Evolutionary conservation across 2,797 vertebrate genomes (phyloP).

Genomic region (Xiphorhynchus erythropygius): DNA sequence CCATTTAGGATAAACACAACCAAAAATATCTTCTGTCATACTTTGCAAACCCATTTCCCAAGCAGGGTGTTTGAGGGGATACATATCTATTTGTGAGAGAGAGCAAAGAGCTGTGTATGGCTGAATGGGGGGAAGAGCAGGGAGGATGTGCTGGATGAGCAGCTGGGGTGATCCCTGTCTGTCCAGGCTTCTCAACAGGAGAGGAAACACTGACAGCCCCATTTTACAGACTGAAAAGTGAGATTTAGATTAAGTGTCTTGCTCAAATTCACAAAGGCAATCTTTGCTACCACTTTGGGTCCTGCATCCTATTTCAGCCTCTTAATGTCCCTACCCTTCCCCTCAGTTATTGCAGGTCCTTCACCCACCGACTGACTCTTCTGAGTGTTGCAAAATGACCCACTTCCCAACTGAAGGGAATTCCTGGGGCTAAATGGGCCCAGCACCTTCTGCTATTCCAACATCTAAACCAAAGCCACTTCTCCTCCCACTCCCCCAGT

Average conservation of each 20-base stretch:
- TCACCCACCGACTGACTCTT: slow-evolving; percentile 19
- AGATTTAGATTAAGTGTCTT: slow-evolving; percentile 65
- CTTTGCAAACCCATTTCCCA: slow-evolving; percentile 47
- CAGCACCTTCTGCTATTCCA: slow-evolving; percentile 5
- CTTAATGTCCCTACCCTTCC: neutral
- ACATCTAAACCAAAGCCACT: neutral
- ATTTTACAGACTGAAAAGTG: slow-evolving; percentile 58
- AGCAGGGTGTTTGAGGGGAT: neutral
- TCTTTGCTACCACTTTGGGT: slow-evolving; percentile 35
- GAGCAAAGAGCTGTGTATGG: neutral
- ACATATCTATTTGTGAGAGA: slow-evolving; percentile 13
- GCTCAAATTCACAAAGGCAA: slow-evolving; percentile 55
- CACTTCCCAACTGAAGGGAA: neutral
- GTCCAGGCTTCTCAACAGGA: slow-evolving; percentile 16
- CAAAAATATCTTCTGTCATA: slow-evolving; percentile 57
- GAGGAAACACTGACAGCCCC: slow-evolving; percentile 54
- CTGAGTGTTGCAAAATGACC: slow-evolving; percentile 13
- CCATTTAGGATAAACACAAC: slow-evolving; percentile 63
- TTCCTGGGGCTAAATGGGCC: neutral
- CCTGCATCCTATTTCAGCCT: slow-evolving; percentile 21
- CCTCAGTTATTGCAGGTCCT: neutral
- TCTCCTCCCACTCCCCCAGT: neutral
- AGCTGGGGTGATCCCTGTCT: slow-evolving; percentile 1
- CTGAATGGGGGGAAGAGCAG: neutral
- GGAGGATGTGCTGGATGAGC: neutral